phyloP scores from a whole-genome alignment of 2,113 vertebrate genomes.

The Pedionomus torquatus region DNA sequence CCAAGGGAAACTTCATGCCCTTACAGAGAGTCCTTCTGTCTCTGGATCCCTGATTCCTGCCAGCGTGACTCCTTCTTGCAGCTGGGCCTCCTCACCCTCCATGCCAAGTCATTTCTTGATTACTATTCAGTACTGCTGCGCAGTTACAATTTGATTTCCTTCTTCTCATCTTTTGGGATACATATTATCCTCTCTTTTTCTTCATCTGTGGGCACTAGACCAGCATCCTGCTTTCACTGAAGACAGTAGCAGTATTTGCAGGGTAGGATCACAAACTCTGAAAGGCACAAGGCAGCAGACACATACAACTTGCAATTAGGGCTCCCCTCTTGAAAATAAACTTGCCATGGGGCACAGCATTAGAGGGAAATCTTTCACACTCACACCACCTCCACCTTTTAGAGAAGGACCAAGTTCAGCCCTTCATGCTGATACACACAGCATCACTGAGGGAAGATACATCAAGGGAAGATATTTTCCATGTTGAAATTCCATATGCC shows the following conservation, averaged over 20 bases:
- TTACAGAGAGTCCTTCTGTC: too few relatives aligned
- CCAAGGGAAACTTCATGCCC: background rate
- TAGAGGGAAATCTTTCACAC: background rate
- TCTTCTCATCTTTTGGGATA: background rate
- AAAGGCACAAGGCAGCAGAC: fast-evolving
- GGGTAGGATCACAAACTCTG: background rate
- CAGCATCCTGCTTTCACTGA: background rate
- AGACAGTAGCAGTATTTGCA: background rate
- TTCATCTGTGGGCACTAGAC: background rate
- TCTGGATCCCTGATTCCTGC: background rate
- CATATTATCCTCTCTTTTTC: background rate
- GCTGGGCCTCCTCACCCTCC: background rate
- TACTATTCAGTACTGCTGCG: background rate
- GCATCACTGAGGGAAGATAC: background rate
- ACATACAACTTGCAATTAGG: background rate
- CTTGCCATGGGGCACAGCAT: background rate
- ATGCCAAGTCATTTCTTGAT: background rate
- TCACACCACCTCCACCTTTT: background rate
- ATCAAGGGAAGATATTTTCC: fast-evolving
- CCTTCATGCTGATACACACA: background rate
- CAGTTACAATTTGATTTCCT: background rate
- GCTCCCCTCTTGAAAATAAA: background rate
- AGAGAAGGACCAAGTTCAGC: background rate
- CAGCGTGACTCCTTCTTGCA: background rate
- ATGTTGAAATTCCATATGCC: background rate